A percentile compares a stretch with the other conserved stretches of the same genome.
Evolutionary conservation across 1,140 invertebrate genomes (phyloP).

Genomic region (Aphaenogaster floridana): DNA sequence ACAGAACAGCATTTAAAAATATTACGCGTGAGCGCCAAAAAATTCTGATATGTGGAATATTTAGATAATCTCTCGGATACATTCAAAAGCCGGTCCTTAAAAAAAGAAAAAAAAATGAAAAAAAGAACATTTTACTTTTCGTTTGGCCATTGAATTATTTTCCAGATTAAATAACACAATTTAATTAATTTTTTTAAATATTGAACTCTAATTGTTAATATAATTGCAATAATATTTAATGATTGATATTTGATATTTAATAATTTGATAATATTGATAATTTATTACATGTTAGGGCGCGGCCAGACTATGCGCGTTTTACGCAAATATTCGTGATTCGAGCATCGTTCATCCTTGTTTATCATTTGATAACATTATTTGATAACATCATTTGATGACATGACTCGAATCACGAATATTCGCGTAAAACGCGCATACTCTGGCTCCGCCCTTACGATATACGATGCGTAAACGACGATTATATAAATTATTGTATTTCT

Average conservation of each 20-base stretch:
- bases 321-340: too few relatives aligned
- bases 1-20: background rate
- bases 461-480: background rate
- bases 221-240: background rate
- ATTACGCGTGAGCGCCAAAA: background rate
- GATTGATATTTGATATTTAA: background rate
- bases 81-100: background rate
- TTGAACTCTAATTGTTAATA: slow-evolving; percentile 8
- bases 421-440: too few relatives aligned
- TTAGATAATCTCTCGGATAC: background rate
- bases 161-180: background rate
- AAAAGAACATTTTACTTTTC: background rate
- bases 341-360: too few relatives aligned
- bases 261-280: background rate
- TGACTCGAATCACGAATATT: too few relatives aligned
- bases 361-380: too few relatives aligned
- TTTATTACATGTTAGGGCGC: background rate
- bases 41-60: slow-evolving; percentile 6
- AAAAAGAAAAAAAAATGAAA: background rate
- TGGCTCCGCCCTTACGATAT: too few relatives aligned
- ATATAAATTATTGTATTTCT: background rate
- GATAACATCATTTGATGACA: too few relatives aligned
- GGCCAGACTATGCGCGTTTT: too few relatives aligned
- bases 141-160: background rate
- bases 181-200: slow-evolving; percentile 40